Percentiles rank a stretch among this genome's conserved stretches.
These are phyloP conservation scores for Cyphomyrus discorhynchus DNA, from an alignment of 2,113 vertebrate genomes.

Conservation along the genomic window DNA sequence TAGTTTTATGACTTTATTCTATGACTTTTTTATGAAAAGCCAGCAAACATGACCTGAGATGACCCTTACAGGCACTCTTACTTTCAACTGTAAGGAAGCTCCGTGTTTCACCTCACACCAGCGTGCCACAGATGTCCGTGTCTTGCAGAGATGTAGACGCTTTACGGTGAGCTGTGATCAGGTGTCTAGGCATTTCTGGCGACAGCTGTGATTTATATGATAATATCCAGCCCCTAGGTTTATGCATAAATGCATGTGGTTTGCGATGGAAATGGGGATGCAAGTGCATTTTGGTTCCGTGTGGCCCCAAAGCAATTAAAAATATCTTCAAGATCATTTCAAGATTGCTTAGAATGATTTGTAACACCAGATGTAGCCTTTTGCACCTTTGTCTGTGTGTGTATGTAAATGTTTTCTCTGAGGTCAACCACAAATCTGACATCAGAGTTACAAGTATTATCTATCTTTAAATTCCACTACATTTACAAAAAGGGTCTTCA, in stretches of 20 bases:
- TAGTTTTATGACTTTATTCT: not conserved
- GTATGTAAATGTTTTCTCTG: not conserved
- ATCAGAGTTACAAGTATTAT: not conserved
- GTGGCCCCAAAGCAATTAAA: slow-evolving; percentile 30
- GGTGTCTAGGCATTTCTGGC: not conserved
- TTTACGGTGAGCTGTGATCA: slow-evolving; percentile 23
- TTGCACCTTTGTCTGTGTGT: slow-evolving; percentile 23
- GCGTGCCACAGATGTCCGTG: not conserved
- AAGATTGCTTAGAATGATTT: slow-evolving; percentile 20
- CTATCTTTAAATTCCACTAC: not conserved
- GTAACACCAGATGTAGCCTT: slow-evolving; percentile 17
- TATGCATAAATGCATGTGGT: slow-evolving; percentile 39
- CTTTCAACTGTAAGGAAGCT: not conserved
- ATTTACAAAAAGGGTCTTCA: not conserved
- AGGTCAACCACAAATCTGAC: not conserved
- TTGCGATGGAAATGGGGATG: slow-evolving; percentile 33
- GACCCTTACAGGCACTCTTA: not conserved
- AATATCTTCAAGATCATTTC: slow-evolving; percentile 31
- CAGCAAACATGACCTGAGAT: not conserved
- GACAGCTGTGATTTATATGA: slow-evolving; percentile 37
- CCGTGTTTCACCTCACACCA: not conserved
- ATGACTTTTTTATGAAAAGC: not conserved
- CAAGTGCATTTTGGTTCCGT: slow-evolving; percentile 10
- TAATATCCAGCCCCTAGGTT: slow-evolving; percentile 34
- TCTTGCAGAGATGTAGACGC: not conserved